These are phyloP conservation scores for Larimichthys polyactis DNA, from an alignment of 2,113 vertebrate genomes.

Conservation along the genomic window DNA sequence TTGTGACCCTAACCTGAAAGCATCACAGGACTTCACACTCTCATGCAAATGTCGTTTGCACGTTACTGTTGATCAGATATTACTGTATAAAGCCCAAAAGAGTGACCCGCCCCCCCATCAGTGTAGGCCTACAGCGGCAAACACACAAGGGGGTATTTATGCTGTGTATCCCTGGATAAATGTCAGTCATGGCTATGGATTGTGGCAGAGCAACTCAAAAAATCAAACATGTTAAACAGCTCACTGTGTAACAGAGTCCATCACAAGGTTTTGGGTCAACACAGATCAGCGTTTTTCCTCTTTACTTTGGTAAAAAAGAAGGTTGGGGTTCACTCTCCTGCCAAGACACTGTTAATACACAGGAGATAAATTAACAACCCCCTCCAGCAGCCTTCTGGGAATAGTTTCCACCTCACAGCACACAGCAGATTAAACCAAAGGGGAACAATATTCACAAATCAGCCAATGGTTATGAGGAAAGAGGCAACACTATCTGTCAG, in stretches of 20 bases:
- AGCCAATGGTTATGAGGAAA: slow-evolving; percentile 65
- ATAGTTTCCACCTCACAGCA: slow-evolving; percentile 82
- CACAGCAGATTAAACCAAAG: slow-evolving; percentile 81
- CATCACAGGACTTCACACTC: slow-evolving; percentile 38
- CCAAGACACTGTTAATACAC: slow-evolving; percentile 77
- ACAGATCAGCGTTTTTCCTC: slow-evolving; percentile 54
- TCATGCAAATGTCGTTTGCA: slow-evolving; percentile 40
- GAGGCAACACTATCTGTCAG: slow-evolving; percentile 71
- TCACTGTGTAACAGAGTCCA: slow-evolving; percentile 47
- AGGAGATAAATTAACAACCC: slow-evolving; percentile 81
- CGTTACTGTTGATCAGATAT: slow-evolving; percentile 56
- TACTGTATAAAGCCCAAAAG: slow-evolving; percentile 25
- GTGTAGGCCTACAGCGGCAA: neutral
- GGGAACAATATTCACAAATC: slow-evolving; percentile 80
- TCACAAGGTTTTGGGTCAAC: slow-evolving; percentile 48
- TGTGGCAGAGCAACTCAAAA: slow-evolving; percentile 31
- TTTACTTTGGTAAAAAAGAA: slow-evolving; percentile 46
- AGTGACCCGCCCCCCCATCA: slow-evolving; percentile 35
- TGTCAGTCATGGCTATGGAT: slow-evolving; percentile 13
- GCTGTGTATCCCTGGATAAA: slow-evolving; percentile 43
- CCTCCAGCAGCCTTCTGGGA: slow-evolving; percentile 72
- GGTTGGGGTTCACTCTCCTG: slow-evolving; percentile 40
- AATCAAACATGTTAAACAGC: slow-evolving; percentile 22
- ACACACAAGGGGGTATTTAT: slow-evolving; percentile 22
- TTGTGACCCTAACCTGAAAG: slow-evolving; percentile 47